Percentiles rank a stretch among this genome's conserved stretches.
phyloP scores from a whole-genome alignment of 2,113 vertebrate species.

The Montifringilla adamsi region DNA sequence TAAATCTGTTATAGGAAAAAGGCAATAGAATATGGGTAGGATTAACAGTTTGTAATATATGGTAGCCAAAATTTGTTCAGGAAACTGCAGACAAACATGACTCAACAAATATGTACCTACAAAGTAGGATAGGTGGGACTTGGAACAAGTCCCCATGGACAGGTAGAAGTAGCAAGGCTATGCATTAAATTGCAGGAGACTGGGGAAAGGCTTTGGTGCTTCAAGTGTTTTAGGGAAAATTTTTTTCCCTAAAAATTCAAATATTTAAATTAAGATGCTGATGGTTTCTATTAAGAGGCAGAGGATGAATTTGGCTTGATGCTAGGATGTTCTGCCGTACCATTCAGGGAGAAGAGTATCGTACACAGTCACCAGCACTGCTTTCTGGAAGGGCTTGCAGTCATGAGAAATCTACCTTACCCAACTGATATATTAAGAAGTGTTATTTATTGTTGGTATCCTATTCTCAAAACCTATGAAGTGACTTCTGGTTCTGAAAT shows the following conservation, averaged over 20 bases:
- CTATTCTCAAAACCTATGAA: background rate
- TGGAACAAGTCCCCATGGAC: background rate
- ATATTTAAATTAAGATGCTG: background rate
- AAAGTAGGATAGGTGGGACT: background rate
- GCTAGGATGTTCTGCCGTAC: background rate
- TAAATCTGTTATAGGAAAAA: background rate
- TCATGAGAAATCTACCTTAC: background rate
- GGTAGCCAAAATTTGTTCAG: background rate
- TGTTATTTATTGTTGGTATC: background rate
- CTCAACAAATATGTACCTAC: background rate
- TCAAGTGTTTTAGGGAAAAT: background rate
- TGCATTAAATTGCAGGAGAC: background rate
- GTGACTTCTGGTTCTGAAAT: background rate
- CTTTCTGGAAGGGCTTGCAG: background rate
- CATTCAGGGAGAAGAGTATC: background rate
- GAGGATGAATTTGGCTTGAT: background rate
- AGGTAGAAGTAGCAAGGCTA: background rate
- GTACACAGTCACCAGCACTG: background rate
- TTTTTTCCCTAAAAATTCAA: too few relatives aligned
- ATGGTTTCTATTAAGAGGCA: background rate
- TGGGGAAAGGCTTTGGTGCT: background rate
- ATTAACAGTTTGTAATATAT: background rate
- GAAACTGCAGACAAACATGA: background rate
- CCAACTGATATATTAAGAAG: fast-evolving
- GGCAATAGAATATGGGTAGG: background rate